Percentiles rank a stretch among this genome's conserved stretches.
Conservation (phyloP, 37 sponge, comb jelly and placozoan species). For the Eunapius fragilis region DNA sequence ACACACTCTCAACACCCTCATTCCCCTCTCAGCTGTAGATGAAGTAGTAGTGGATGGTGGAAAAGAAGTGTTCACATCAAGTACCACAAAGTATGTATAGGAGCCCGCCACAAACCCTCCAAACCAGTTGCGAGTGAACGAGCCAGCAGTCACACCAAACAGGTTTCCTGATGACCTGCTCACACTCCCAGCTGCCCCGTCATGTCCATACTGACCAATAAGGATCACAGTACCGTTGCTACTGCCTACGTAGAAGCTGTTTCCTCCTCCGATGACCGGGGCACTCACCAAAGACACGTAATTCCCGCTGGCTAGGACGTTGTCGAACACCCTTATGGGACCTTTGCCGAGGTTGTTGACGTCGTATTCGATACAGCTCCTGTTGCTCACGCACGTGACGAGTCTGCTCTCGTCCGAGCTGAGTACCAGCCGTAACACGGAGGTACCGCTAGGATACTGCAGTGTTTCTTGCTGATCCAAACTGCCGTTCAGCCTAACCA, state of each 20-base stretch:
- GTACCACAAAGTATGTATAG: conserved; percentile 16
- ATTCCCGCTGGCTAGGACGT: background rate
- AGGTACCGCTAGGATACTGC: background rate
- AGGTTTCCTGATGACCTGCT: background rate
- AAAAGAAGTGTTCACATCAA: background rate
- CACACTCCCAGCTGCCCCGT: background rate
- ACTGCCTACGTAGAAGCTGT: background rate
- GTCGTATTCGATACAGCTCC: background rate
- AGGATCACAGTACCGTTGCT: background rate
- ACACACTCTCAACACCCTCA: conserved; percentile 12
- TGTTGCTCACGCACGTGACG: background rate
- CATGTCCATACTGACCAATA: background rate
- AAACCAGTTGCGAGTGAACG: conserved; percentile 5
- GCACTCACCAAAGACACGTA: background rate
- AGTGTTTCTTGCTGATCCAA: background rate
- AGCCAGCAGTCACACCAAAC: background rate
- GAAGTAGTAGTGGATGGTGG: too few relatives aligned
- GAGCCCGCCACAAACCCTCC: background rate
- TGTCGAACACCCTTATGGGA: background rate
- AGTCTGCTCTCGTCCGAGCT: background rate
- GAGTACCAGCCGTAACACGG: background rate
- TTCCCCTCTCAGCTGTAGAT: background rate
- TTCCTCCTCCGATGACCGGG: background rate
- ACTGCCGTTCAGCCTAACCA: background rate
- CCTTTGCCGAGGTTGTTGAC: background rate